These are phyloP conservation scores for Laticauda laticaudata DNA, from an alignment of 2,113 vertebrate species.

Conservation along the genomic window DNA sequence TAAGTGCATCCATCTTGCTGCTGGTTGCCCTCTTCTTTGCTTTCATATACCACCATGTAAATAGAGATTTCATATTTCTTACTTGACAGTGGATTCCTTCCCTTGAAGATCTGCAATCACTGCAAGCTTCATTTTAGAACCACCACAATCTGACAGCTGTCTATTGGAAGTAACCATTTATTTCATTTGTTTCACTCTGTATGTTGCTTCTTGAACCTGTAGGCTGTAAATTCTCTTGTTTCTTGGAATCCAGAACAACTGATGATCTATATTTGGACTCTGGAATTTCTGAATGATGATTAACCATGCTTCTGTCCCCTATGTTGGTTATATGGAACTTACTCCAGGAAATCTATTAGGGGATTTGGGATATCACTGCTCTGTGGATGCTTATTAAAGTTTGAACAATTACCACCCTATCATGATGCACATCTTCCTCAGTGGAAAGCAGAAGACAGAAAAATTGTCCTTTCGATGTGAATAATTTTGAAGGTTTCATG, in stretches of 20 bases:
- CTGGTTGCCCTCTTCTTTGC: not conserved
- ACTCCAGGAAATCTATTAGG: not conserved
- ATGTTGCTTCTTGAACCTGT: not conserved
- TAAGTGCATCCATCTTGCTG: not conserved
- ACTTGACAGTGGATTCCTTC: not conserved
- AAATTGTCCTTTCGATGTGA: too few relatives aligned
- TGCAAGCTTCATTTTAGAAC: not conserved
- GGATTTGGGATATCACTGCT: not conserved
- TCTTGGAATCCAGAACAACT: not conserved
- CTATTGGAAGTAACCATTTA: not conserved
- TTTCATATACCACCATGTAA: not conserved
- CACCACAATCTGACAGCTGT: not conserved
- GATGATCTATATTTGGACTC: not conserved
- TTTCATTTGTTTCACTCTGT: not conserved
- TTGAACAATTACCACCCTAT: not conserved
- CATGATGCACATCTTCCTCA: not conserved
- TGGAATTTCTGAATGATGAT: not conserved
- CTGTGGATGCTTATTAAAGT: not conserved
- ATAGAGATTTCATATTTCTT: not conserved
- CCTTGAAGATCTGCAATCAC: not conserved
- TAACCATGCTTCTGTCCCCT: not conserved
- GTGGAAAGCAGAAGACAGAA: too few relatives aligned
- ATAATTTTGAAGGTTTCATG: too few relatives aligned
- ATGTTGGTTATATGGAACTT: not conserved
- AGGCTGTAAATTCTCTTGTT: not conserved